Base-by-base conservation (phyloP, 2,113 vertebrate species). In the Hemibagrus wyckioides region DNA sequence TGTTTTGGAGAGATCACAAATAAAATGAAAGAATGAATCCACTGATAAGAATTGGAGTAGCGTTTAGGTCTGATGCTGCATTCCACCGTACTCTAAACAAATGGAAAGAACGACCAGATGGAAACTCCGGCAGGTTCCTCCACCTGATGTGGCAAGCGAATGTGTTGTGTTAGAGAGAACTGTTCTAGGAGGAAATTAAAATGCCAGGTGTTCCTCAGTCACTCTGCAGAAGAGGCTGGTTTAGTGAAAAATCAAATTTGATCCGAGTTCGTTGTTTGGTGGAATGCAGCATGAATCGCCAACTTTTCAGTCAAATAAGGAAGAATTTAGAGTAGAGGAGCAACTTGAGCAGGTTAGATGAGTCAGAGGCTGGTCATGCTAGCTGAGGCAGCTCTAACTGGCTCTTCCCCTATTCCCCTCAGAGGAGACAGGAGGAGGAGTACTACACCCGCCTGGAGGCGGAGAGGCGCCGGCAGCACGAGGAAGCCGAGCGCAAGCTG, bases 351-450 rank as follows among this genome's bases (percentile, higher is more conserved):
- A 44, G 25, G 44, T 39, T 59, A 84, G 50, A 87, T 36, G 50
- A 79, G 61, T 41, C 50, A 73, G 52, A 76, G 41, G 80, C 65
- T 65, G n/a, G 82, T 25, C 41, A 61, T 33, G 36, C 80, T 88
- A 83, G 80, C 85, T 7, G 36, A 80, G 75, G 87, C 80, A 63
- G 88, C 89, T 93, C 95, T 96, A 95, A 95, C 94, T 59, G 91
- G 93, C 87, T 95, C 93, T 93, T 95, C 94, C 93, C 91, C 91
- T 92, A 79, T 85, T 81, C 73, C 90, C 86, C 93, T 94, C 93
- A 99, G 98, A 97, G 98, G 96, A 98, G 98, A 91, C 98, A 99
- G 95, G 98, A 99, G 92, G 96, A 99, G 90, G 98, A 97, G 87
- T 99, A 99, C 94, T 99, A 99, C 96, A 96, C 93, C 90, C 98